phyloP scores from a whole-genome alignment of 2,888 invertebrate genomes.

The Harmothoe impar region DNA sequence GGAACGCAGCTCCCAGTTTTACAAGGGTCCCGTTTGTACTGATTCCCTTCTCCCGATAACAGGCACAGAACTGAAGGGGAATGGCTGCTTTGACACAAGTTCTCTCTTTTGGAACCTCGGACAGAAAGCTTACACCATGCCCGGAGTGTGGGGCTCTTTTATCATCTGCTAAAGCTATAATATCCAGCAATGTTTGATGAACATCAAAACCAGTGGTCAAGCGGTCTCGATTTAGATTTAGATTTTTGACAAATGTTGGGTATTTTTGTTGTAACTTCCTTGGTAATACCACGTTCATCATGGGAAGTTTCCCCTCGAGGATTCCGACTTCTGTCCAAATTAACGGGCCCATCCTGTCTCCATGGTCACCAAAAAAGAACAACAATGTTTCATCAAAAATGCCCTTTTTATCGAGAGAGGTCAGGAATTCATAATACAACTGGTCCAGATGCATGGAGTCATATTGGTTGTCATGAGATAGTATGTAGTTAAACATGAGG shows the following conservation, averaged over 20 bases:
- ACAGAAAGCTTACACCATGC: background rate
- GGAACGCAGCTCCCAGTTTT: background rate
- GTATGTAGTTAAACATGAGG: background rate
- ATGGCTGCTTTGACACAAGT: background rate
- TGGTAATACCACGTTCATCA: background rate
- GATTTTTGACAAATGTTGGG: background rate
- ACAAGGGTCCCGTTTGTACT: background rate
- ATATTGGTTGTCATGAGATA: background rate
- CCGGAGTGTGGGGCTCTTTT: background rate
- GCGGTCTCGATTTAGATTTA: background rate
- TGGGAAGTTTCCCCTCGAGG: background rate
- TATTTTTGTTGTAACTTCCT: background rate
- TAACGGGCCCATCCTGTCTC: background rate
- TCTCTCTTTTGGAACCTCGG: background rate
- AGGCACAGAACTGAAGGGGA: background rate
- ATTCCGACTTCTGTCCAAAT: background rate
- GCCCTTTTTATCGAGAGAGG: background rate
- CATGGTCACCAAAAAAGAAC: background rate
- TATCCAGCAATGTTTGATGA: background rate
- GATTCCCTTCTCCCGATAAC: background rate
- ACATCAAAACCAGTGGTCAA: background rate
- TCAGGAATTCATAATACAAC: background rate
- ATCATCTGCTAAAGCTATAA: background rate
- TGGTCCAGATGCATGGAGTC: background rate
- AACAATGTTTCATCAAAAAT: background rate